Conservation (phyloP, 2,113 vertebrate genomes). For the Paradisaea rubra region DNA sequence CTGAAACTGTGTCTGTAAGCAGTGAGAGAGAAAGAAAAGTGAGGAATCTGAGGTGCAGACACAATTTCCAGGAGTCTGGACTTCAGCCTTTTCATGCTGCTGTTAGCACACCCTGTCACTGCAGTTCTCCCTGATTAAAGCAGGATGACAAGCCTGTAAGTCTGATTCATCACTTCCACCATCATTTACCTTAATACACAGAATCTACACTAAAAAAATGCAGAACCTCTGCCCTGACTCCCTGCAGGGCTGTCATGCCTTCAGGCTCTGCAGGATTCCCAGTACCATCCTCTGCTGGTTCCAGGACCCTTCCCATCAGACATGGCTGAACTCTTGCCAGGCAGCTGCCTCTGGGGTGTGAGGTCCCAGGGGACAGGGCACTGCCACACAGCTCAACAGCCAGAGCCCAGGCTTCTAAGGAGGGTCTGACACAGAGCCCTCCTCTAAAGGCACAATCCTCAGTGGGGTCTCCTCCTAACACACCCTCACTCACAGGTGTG, state of each 20-base stretch:
- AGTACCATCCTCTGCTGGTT: background rate
- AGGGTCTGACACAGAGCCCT: background rate
- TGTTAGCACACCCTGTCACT: background rate
- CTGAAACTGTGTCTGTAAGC: background rate
- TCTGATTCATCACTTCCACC: background rate
- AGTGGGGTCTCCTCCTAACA: background rate
- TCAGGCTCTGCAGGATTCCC: background rate
- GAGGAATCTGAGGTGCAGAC: background rate
- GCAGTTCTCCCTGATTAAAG: background rate
- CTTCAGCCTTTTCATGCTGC: background rate
- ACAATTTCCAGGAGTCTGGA: background rate
- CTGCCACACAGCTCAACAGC: background rate
- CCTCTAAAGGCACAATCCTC: background rate
- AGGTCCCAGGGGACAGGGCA: background rate
- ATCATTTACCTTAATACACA: background rate
- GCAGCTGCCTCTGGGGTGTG: background rate
- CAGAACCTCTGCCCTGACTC: background rate
- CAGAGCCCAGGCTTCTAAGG: background rate
- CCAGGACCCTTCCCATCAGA: background rate
- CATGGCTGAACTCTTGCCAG: background rate
- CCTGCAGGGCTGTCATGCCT: background rate
- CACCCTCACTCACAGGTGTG: background rate
- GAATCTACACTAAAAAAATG: background rate
- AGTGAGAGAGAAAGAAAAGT: background rate
- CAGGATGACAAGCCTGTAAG: background rate